Evolutionary conservation across 2,888 invertebrate species (phyloP).

Genomic region (Lamellibrachia columna): DNA sequence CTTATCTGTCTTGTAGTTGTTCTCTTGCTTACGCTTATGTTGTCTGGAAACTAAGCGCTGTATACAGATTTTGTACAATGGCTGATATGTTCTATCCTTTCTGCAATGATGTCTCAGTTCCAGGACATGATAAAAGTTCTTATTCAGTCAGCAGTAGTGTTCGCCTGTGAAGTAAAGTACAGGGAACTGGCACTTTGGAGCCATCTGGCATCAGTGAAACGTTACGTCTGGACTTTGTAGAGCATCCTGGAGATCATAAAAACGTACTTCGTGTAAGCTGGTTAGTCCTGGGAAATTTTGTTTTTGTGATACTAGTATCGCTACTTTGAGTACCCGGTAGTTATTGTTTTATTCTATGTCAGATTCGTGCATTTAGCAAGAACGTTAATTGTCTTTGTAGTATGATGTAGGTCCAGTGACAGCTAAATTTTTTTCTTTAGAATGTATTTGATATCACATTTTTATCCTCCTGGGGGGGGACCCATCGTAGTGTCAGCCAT

Average conservation of each 20-base stretch:
- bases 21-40: background rate
- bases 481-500: too few relatives aligned
- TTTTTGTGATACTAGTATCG: background rate
- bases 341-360: background rate
- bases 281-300: background rate
- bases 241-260: background rate
- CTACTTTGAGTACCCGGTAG: background rate
- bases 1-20: background rate
- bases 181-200: background rate
- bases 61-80: background rate
- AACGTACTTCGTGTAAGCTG: background rate
- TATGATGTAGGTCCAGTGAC: too few relatives aligned
- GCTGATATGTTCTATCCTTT: background rate
- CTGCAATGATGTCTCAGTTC: background rate
- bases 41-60: background rate
- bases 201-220: background rate
- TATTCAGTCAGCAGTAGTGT: background rate
- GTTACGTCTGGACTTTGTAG: background rate
- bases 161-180: background rate
- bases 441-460: too few relatives aligned
- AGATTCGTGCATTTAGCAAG: background rate
- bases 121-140: background rate
- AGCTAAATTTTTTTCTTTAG: too few relatives aligned
- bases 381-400: background rate
- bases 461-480: too few relatives aligned